phyloP scores from a whole-genome alignment of 2,797 vertebrate genomes.

The Rousettus madagascariensis region DNA sequence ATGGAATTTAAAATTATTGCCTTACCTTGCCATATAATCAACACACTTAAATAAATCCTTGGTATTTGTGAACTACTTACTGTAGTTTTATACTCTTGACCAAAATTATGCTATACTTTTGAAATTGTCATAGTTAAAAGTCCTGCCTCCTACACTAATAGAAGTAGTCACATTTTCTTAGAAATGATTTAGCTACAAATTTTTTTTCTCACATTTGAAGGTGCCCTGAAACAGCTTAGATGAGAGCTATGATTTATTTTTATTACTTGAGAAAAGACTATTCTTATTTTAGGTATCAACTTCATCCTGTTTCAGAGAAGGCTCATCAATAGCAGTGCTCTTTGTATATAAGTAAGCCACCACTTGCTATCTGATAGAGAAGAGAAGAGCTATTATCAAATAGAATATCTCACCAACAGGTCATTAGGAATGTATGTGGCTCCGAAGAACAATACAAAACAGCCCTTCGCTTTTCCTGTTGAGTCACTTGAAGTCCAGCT shows the following conservation, averaged over 20 bases:
- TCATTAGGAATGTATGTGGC: background rate
- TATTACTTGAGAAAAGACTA: background rate
- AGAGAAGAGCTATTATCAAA: background rate
- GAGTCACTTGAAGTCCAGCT: background rate
- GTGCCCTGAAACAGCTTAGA: background rate
- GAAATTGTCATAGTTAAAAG: background rate
- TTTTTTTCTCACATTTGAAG: background rate
- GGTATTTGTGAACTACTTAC: background rate
- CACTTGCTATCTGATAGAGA: background rate
- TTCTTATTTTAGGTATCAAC: background rate
- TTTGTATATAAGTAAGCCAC: background rate
- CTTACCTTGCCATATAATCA: background rate
- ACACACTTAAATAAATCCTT: background rate
- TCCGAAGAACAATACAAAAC: background rate
- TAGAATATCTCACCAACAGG: background rate
- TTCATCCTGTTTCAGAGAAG: background rate
- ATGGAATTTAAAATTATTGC: background rate
- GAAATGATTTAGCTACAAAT: background rate
- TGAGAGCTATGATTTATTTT: background rate
- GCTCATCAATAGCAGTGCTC: background rate
- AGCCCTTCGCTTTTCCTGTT: background rate
- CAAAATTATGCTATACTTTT: background rate
- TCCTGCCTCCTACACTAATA: background rate
- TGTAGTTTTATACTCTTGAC: background rate
- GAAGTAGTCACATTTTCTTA: background rate